Percentiles rank a stretch among this genome's conserved stretches.
These are phyloP conservation scores for Montipora capricornis DNA, from an alignment of 64 coral and sea anemone species.

Conservation along the genomic window DNA sequence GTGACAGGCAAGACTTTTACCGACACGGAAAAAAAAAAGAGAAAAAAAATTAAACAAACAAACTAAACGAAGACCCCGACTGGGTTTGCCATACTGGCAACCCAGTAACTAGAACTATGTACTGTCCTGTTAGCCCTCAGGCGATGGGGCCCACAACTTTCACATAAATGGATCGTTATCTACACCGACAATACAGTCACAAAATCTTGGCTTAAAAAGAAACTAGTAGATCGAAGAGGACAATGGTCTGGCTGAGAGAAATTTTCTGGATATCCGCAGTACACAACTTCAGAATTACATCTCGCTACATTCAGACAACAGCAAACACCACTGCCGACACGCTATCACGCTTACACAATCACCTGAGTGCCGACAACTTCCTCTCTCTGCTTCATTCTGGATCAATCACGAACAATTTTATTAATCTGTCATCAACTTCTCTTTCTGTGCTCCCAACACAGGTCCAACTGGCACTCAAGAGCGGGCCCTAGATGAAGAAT, in stretches of 20 bases:
- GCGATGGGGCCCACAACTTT: neutral
- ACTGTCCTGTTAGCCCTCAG: neutral
- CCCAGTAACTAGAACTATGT: slow-evolving; percentile 48
- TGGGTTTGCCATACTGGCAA: neutral
- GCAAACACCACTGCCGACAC: too few relatives aligned
- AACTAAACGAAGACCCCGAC: too few relatives aligned
- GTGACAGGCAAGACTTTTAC: too few relatives aligned
- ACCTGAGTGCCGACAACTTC: too few relatives aligned
- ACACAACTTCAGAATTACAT: slow-evolving; percentile 36
- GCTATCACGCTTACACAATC: too few relatives aligned
- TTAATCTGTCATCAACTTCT: too few relatives aligned
- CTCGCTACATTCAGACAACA: neutral
- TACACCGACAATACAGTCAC: slow-evolving; percentile 41
- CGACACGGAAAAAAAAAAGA: too few relatives aligned
- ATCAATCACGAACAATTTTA: too few relatives aligned
- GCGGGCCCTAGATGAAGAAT: neutral
- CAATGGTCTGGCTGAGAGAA: slow-evolving; percentile 29
- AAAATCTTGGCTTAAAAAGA: slow-evolving; percentile 45
- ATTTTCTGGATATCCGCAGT: slow-evolving; percentile 66
- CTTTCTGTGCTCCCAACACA: too few relatives aligned
- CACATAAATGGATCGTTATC: slow-evolving; percentile 35
- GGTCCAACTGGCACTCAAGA: too few relatives aligned
- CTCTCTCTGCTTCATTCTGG: too few relatives aligned
- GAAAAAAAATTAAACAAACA: too few relatives aligned
- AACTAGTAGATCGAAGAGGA: neutral